A percentile compares a stretch with the other conserved stretches of the same genome.
phyloP scores from a whole-genome alignment of 2,888 invertebrate genomes.

The Luperina nickerlii region DNA sequence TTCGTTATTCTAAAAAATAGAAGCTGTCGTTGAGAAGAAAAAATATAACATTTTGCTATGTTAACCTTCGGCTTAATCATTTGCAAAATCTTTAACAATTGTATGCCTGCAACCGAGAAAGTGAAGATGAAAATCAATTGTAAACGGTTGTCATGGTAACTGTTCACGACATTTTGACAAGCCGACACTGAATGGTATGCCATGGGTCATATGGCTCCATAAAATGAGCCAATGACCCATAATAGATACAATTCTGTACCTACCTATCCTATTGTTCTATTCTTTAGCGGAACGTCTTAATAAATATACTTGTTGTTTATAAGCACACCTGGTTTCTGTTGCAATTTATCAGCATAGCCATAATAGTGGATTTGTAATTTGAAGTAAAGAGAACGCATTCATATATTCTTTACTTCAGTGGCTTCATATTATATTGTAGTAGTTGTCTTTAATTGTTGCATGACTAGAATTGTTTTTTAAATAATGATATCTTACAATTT shows the following conservation, averaged over 20 bases:
- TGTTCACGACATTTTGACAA: constrained; percentile 1
- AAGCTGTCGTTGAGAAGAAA: not conserved
- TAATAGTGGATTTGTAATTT: not conserved
- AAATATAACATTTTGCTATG: not conserved
- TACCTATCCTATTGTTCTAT: constrained; percentile 33
- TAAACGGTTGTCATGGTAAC: constrained; percentile 15
- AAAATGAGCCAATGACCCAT: constrained; percentile 35
- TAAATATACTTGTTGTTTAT: constrained; percentile 5
- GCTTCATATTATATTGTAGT: not conserved
- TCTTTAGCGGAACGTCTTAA: constrained; percentile 16
- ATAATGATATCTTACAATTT: not conserved
- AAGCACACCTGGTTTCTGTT: constrained; percentile 20
- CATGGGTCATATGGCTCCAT: constrained; percentile 12
- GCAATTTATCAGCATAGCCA: not conserved
- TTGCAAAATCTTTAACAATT: constrained; percentile 4
- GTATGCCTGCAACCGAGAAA: constrained; percentile 21
- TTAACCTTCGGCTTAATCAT: constrained; percentile 4
- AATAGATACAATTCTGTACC: constrained; percentile 15
- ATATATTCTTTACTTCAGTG: not conserved
- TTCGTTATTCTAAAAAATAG: not conserved
- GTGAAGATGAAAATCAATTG: constrained; percentile 34
- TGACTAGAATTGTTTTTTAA: not conserved
- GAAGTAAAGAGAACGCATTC: not conserved
- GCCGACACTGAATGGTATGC: constrained; percentile 7
- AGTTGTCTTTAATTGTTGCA: not conserved